Conservation (phyloP, 2,797 vertebrate species). For the Clarias laeviceps region DNA sequence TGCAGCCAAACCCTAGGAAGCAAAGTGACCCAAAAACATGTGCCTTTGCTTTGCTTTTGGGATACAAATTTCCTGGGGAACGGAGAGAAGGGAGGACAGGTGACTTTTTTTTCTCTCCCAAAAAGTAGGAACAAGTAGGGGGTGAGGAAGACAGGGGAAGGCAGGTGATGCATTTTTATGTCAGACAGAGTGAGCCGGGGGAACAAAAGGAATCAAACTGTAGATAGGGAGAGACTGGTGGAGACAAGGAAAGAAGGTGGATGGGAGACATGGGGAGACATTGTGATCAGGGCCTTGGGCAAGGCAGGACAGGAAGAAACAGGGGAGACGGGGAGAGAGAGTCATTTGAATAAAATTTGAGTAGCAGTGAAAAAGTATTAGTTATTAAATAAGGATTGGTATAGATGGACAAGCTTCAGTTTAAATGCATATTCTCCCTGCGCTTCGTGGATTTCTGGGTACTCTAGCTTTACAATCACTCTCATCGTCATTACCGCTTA, state of each 20-base stretch:
- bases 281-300: neutral
- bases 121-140: neutral
- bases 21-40: neutral
- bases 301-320: neutral
- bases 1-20: neutral
- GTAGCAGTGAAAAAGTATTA: neutral
- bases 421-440: neutral
- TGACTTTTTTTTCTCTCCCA: neutral
- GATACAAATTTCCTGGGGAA: neutral
- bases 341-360: neutral
- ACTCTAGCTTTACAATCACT: too few species aligned
- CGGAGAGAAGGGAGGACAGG: neutral
- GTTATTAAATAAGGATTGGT: neutral
- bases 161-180: neutral
- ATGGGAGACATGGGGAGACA: neutral
- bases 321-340: neutral
- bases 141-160: neutral
- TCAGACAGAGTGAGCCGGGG: neutral
- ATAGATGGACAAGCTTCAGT: neutral
- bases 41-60: neutral
- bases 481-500: too few species aligned
- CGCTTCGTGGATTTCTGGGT: too few species aligned
- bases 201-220: neutral
- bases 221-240: neutral
- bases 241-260: neutral